phyloP scores from a whole-genome alignment of 1,140 invertebrate species.

The Zelostemma sp. region DNA sequence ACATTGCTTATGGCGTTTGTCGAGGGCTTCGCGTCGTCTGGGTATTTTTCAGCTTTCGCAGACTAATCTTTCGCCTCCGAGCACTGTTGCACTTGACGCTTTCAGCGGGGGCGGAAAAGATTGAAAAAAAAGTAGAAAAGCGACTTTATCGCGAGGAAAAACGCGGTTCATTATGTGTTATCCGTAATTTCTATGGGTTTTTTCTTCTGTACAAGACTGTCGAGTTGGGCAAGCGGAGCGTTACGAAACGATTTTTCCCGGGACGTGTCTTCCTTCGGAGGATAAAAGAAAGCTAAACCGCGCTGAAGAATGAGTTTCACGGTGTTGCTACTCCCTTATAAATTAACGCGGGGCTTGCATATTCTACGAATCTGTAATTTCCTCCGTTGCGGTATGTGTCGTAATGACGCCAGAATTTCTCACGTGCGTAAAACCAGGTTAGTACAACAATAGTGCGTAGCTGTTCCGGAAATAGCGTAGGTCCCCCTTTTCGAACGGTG shows the following conservation, averaged over 20 bases:
- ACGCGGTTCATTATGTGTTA: no score
- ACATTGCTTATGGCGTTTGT: no score
- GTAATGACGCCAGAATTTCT: constrained; percentile 42
- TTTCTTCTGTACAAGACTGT: no score
- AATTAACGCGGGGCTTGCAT: constrained; percentile 11
- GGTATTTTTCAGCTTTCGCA: no score
- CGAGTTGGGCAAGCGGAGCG: background rate
- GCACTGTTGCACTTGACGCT: no score
- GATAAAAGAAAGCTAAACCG: constrained; percentile 19
- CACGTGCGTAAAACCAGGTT: constrained; percentile 46
- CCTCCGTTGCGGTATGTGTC: constrained; percentile 29
- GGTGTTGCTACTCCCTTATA: constrained; percentile 21
- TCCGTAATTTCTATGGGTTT: no score
- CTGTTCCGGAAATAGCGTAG: constrained; percentile 34
- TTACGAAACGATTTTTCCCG: background rate
- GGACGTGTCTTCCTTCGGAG: constrained; percentile 17
- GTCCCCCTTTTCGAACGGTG: constrained; percentile 15
- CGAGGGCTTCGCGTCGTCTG: no score
- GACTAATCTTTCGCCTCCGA: no score
- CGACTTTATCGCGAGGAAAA: no score
- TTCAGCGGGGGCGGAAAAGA: no score
- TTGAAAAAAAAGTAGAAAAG: no score
- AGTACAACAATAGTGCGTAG: constrained; percentile 38
- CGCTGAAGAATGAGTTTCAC: constrained; percentile 17
- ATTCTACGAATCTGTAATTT: constrained; percentile 33